Evolutionary conservation across 1,140 invertebrate species (phyloP).

Genomic region (Drosophila arawakana): DNA sequence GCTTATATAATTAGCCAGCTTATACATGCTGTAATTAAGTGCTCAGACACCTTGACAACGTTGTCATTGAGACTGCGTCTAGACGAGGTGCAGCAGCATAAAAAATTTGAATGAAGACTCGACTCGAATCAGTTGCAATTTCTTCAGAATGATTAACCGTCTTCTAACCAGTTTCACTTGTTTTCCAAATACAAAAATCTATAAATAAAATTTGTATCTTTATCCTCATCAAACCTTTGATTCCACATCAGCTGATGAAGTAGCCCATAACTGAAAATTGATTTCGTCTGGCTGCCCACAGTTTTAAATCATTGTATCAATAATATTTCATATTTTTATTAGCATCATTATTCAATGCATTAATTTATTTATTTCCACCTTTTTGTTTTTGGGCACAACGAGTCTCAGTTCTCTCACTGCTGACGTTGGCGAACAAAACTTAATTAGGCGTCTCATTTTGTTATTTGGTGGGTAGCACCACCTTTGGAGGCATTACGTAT

Average conservation of each 20-base stretch:
- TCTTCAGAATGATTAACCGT: constrained; percentile 26
- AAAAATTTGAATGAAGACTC: constrained; percentile 7
- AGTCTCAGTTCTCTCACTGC: neutral
- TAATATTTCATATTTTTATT: constrained; percentile 7
- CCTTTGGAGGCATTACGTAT: constrained; percentile 16
- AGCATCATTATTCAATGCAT: constrained; percentile 26
- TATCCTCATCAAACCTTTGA: neutral
- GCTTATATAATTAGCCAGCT: constrained; percentile 51
- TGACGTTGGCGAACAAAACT: constrained; percentile 39
- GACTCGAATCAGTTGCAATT: constrained; percentile 4
- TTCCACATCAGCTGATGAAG: neutral
- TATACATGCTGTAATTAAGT: constrained; percentile 39
- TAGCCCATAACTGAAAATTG: neutral
- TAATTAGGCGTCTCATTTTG: constrained; percentile 43
- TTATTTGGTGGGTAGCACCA: constrained; percentile 27
- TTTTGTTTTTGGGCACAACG: constrained; percentile 29
- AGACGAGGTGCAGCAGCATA: constrained; percentile 38
- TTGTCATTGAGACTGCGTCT: constrained; percentile 32
- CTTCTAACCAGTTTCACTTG: constrained; percentile 26
- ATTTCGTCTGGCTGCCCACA: constrained; percentile 27
- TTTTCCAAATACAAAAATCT: constrained; percentile 12
- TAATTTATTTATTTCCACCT: neutral
- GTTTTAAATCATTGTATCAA: constrained; percentile 26
- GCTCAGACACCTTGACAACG: constrained; percentile 38
- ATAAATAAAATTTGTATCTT: constrained; percentile 26